Base-by-base conservation (phyloP, 1,140 invertebrate species). In the Archivesica marissinica region DNA sequence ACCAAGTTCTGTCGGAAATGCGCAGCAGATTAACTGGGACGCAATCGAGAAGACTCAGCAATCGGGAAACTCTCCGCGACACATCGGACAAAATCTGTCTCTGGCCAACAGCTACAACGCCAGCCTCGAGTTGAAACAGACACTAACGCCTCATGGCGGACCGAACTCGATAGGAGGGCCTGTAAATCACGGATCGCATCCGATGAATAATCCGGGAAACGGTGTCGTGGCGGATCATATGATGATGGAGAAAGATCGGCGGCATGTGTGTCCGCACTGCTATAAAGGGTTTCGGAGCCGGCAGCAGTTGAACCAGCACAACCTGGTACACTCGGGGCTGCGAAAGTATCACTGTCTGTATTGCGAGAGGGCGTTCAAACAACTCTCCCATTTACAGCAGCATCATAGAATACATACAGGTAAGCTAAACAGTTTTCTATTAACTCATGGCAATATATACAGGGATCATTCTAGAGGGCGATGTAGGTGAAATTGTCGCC, bases 321-420 rank as follows among this genome's bases (percentile, higher is more conserved):
- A 98, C 90, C 95, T 96, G 89, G 97, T 98, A 74, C 97, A 98
- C 93, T 98, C 97, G 33, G 97, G 97, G 50, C 97, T 87, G 4
- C 76, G 90, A 23, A 91, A 90, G 76, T 91, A 90, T 70, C 86
- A 83, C 35, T 99, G 98, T 94, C 97, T 99, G 94, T 99, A 99
- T 94, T 99, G 98, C 95, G 98, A 99, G 94, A 96, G 98, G 92
- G 98, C 99, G 95, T 99, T 99, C 95, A 99, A 98, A 56, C 99
- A 99, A 95, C 95, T 99, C 79, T 99, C 98, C 88, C 99, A 99
- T 94, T 96, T 99, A 76, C 99, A 99, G 94, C 99, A 99, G 94
- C 99, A 99, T 95, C 98, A 99, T 93, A 96, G 99, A 89, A 99
- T 98, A 64, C 99, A 99, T 94, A 99, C 98, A 30, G 94, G 93